phyloP scores from a whole-genome alignment of 2,113 vertebrate genomes.

The Hyperoodon ampullatus region DNA sequence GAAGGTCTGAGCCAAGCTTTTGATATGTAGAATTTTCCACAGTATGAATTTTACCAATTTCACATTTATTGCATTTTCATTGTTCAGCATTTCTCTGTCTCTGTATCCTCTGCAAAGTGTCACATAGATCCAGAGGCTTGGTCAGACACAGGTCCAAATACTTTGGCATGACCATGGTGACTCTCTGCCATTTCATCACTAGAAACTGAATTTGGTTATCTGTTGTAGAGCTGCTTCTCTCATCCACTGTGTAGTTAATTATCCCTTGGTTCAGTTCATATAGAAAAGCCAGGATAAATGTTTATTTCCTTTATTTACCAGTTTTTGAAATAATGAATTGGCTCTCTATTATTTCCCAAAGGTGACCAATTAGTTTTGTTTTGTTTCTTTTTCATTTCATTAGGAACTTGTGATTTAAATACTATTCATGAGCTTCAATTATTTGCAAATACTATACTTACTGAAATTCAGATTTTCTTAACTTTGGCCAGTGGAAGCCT shows the following conservation, averaged over 20 bases:
- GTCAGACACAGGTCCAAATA: neutral
- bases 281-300: neutral
- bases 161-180: neutral
- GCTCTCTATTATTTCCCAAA: neutral
- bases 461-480: neutral
- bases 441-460: constrained; percentile 9
- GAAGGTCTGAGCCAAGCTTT: neutral
- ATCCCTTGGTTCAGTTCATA: neutral
- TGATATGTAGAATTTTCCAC: neutral
- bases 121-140: neutral
- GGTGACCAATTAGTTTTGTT: neutral
- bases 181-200: neutral
- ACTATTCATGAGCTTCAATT: neutral
- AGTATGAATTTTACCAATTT: neutral
- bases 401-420: neutral
- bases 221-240: neutral
- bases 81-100: neutral
- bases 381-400: neutral
- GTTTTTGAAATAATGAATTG: neutral
- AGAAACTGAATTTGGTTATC: neutral
- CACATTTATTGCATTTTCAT: neutral
- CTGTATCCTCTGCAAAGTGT: neutral
- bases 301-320: neutral
- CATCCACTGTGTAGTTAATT: neutral
- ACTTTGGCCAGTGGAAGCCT: neutral